Evolutionary conservation across 1,140 invertebrate species (phyloP).

Genomic region (Dolichoris vasculosae): DNA sequence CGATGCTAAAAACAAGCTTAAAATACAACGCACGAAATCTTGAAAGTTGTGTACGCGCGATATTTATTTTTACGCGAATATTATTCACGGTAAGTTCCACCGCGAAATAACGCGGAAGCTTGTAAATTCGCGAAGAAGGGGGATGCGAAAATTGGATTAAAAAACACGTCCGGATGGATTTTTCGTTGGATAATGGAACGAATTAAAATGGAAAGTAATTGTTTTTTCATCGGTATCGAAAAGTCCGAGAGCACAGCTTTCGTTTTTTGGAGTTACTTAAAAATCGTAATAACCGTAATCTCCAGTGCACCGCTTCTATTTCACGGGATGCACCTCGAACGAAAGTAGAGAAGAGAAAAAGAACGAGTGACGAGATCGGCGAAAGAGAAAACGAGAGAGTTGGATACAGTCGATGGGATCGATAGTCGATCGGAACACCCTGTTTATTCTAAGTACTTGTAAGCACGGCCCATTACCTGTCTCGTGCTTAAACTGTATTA

Average conservation of each 20-base stretch:
- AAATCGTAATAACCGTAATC: slow-evolving; percentile 17
- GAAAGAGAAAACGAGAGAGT: not conserved
- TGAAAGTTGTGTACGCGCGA: too few species aligned
- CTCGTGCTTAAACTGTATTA: slow-evolving; percentile 65
- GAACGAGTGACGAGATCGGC: not conserved
- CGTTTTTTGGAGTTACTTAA: not conserved
- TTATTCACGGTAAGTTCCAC: not conserved
- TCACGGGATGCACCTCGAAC: too few species aligned
- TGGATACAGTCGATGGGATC: slow-evolving; percentile 44
- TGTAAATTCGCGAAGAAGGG: not conserved
- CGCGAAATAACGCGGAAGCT: not conserved
- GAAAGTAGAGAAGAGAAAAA: slow-evolving; percentile 14
- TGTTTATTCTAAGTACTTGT: slow-evolving; percentile 67
- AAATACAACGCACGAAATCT: too few species aligned
- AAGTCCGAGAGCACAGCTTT: not conserved
- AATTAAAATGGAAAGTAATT: not conserved
- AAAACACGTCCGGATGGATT: too few species aligned
- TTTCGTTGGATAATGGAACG: too few species aligned
- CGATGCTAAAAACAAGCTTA: too few species aligned
- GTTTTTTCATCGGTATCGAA: not conserved
- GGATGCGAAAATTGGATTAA: too few species aligned
- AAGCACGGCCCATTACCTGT: slow-evolving; percentile 65
- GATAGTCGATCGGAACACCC: slow-evolving; percentile 61
- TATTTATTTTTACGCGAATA: not conserved
- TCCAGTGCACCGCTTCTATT: not conserved